Evolutionary conservation across 2,888 invertebrate genomes (phyloP).

Genomic region (Linnaemya tessellans): DNA sequence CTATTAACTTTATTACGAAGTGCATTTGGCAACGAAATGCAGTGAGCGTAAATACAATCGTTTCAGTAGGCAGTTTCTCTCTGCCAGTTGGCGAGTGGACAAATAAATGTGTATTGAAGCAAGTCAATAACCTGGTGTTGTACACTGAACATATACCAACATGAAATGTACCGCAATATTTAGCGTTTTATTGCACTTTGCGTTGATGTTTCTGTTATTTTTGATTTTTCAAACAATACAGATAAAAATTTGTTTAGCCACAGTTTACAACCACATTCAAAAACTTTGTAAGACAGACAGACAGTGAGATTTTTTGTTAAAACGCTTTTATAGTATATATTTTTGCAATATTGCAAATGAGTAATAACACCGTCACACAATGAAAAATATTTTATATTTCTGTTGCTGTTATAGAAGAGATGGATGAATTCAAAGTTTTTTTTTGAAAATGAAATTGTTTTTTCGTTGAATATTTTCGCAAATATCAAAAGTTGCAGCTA

Average conservation of each 20-base stretch:
- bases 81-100: background rate
- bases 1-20: background rate
- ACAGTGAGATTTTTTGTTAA: constrained; percentile 48
- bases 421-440: constrained; percentile 65
- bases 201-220: constrained; percentile 37
- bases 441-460: constrained; percentile 58
- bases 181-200: constrained; percentile 64
- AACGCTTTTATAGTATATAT: constrained; percentile 36
- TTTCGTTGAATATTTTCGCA: constrained; percentile 60
- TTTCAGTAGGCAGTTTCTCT: background rate
- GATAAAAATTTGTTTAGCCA: constrained; percentile 48
- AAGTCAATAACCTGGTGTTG: constrained; percentile 5
- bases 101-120: background rate
- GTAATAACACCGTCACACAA: constrained; percentile 48
- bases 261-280: constrained; percentile 55
- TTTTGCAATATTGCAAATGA: constrained; percentile 69
- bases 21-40: constrained; percentile 20
- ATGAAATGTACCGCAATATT: constrained; percentile 67
- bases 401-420: constrained; percentile 55
- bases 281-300: constrained; percentile 53
- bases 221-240: constrained; percentile 47
- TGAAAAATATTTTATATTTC: constrained; percentile 33
- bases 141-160: background rate
- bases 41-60: background rate
- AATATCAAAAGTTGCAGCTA: constrained; percentile 76